Base-by-base conservation (phyloP, 2,888 invertebrate genomes). In the Onchidella celtica region DNA sequence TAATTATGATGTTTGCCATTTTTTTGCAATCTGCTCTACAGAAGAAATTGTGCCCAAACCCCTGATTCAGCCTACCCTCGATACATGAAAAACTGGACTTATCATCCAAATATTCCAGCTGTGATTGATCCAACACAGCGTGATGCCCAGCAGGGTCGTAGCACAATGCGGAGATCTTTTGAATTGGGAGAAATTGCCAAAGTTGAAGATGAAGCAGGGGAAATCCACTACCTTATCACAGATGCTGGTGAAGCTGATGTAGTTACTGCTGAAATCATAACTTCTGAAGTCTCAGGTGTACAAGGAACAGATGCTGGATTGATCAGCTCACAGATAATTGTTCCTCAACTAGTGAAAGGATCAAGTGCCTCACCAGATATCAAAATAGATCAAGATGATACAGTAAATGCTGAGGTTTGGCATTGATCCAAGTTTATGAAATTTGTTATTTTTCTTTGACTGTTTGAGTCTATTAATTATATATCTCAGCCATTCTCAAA, bases 61-160 rank as follows among this genome's bases (percentile, higher is more conserved):
- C 85, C 88, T 1, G 91, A 92, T 85, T 86, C 88, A 57, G 91
- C 91, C 70, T 86, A 92, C 70, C 92, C 92, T 32, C 85, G 91
- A 14, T 92, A 92, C 84, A 90, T 90, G 17, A 90, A 90, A 83
- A 87, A 85, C 29, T 90, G 90, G 90, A 84, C 83, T 3, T 85
- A 86, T 47, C 83, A 86, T 14, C 85, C 85, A 21, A 86, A 87
- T 83, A 85, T 86, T 57, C 84, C 85, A 11, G 85, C 85, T n/a
- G 82, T 85, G 21, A 68, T 84, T 61, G 81, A 81, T 32, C 76
- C 75, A n/a, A 11, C 27, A 27, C 76, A 76, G 65, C 59, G 81
- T 34, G 79, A 79, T 65, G 61, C 55, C n/a, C 63, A 72, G 9
- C 61, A 69, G 36, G 79, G 79, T 4, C 79, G 70, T n/a, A 79